Conservation (phyloP, 2,113 vertebrate genomes). For the Paramormyrops kingsleyae region DNA sequence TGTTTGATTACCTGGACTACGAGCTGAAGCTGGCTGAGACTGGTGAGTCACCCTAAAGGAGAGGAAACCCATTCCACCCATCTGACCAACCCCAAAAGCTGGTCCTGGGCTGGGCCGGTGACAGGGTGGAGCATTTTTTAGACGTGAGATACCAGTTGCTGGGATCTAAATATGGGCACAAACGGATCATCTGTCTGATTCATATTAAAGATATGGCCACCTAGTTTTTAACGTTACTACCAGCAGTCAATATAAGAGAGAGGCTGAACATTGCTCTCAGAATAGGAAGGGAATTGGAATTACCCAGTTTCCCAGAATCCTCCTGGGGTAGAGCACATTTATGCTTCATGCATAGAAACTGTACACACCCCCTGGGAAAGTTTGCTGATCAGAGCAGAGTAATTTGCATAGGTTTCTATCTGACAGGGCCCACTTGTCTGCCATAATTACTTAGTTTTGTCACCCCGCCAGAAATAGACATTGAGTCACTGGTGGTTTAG, state of each 20-base stretch:
- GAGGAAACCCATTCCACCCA: constrained; percentile 39
- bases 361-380: background rate
- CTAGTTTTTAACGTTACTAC: background rate
- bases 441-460: background rate
- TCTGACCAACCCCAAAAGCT: constrained; percentile 10
- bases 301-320: background rate
- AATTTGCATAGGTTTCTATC: background rate
- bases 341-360: background rate
- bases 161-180: background rate
- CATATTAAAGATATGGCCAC: background rate
- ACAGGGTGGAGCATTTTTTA: background rate
- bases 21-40: constrained; percentile 87
- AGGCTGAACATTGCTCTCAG: background rate
- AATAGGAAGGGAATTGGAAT: background rate
- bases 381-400: background rate
- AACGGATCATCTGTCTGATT: background rate
- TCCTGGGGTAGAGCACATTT: background rate
- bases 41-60: constrained; percentile 66
- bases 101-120: background rate
- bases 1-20: constrained; percentile 95
- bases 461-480: background rate
- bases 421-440: background rate
- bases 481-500: background rate
- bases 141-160: background rate
- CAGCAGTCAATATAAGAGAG: background rate